Evolutionary conservation across 2,113 vertebrate species (phyloP), one percentile per base, ranked within the genome.

Genomic region (Acinonyx jubatus): DNA sequence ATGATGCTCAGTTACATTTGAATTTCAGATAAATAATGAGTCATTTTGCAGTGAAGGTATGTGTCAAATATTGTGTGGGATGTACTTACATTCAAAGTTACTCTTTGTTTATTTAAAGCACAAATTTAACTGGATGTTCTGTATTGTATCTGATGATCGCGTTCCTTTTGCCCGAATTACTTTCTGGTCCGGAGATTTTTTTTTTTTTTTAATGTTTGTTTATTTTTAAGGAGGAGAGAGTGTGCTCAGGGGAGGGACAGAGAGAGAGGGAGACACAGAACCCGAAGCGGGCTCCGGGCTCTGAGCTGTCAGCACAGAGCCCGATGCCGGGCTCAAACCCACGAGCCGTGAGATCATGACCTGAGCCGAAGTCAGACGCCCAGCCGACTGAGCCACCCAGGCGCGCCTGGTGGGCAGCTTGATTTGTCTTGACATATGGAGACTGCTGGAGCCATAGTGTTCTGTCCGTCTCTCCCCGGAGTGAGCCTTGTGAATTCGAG

Each of bases 401-500:
- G 57, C 7, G 0, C 57, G 8, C 50, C 21, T 61, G 21, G 41
- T 15, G 41, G 5, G 65, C 65, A 45, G 71, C 92, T 55, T 33
- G 33, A 16, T 78, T 74, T 48, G 36, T n/a, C 5, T n/a, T 3
- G 11, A n/a, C 48, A 7, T 4, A 1, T n/a, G 55, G 76, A 29
- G 41, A 29, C 86, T 0, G 2, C 65, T 27, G 16, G 15, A 41
- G 21, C 15, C 14, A 0, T 0, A 18, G 33, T 0, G 1, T 19
- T 31, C 57, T 7, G 0, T 11, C 48, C 14, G 65, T 74, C 29
- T 83, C 68, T 63, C 5, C 1, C 12, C 29, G 74, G 12, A 4
- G 23, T 27, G 33, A 63, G 11, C 13, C 7, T 1, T 5, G 4
- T 36, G 25, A 68, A 33, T 4, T 38, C 50, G 50, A 41, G 82